Evolutionary conservation across 2,888 invertebrate genomes (phyloP), one percentile per base, ranked within the genome.

Genomic region (Acanthacorydalis orientalis): DNA sequence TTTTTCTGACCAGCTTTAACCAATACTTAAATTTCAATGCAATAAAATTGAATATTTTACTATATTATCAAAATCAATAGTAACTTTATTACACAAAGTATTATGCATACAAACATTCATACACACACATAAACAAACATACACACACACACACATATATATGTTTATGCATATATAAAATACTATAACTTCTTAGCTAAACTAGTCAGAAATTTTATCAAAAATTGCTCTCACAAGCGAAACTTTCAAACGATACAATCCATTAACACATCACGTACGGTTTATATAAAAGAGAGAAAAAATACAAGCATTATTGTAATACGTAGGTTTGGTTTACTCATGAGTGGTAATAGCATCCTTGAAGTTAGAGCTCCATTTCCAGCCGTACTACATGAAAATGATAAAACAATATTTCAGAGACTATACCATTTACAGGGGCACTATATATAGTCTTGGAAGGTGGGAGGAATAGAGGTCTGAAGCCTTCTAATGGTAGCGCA

Each of bases 361-460:
- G 89, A 91, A 91, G 86, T 89, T 83, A 74, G 87, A 80, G 81
- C 89, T 90, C 83, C 87, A 83, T 79, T 87, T 87, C 91, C 91
- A 90, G 79, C 85, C 86, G 78, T 80, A 86, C 87, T 87, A 71
- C 62, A 70, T 67, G 67, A 68, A 68, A 23, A 67, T 65, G 62
- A 63, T 46, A 46, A 46, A 39, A 46, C 23, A 46, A 14, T 39
- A 39, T 53, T 57, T 57, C 57, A 60, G 55, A 48, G 43, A 49
- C 45, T 48, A 48, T 47, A 35, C 39, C 38, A 46, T 46, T 23
- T 23, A 23, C 23, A 23, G 23, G 23, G 23, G 23, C 23, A 23
- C 23, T 23, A 23, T 23, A 23, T 23, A 23, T 23, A 23, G 23
- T 23, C 23, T 23, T 23, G 23, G 23, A 6, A 23, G 23, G 6